Base-by-base conservation (phyloP, 37 sponge, comb jelly and placozoan genomes). In the Axinella damicornis region DNA sequence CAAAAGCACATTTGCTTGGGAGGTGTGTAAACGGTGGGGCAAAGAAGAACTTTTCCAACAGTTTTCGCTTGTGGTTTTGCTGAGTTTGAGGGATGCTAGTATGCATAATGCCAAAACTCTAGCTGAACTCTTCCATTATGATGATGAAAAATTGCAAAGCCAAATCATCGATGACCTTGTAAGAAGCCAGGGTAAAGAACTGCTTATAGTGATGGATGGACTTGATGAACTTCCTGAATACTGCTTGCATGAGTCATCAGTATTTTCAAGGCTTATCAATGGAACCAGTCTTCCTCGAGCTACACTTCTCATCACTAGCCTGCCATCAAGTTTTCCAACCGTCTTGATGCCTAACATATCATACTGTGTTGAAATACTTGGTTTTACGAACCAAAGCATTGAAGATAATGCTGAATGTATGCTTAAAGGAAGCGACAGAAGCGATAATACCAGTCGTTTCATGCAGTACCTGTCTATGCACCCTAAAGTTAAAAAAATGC, bases 261-360 rank as follows among this genome's bases (percentile, higher is more conserved):
- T 65, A 65, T 65, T 65, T 65, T 32, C 33, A 11, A 32, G 33
- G 30, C 30, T 65, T 65, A 65, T 65, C 66, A 65, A 65, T 65
- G 66, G 66, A 14, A 34, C 15, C 13, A 15, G 33, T 65, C 13
- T 65, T 15, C 27, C 66, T 34, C 30, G 27, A 16, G 66, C 66
- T 1, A 17, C 66, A 5, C 30, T 65, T 65, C 14, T 65, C 30
- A 65, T 65, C 0, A 65, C 66, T 32, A 65, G 66, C 31, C 30
- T 30, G 31, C 66, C 66, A 17, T 30, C 66, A 22, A 32, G 33
- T 15, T 19, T 65, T 30, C 66, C 33, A 19, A 65, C 31, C 12
- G 33, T 28, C 16, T 65, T 30, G 32, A 65, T 12, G 31, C 66
- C 66, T n/a, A 30, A 65, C 16, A 65, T 65, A 15, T 34, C 66